These are phyloP conservation scores for Epinotia ramella DNA, from an alignment of 2,888 invertebrate genomes.

Conservation along the genomic window DNA sequence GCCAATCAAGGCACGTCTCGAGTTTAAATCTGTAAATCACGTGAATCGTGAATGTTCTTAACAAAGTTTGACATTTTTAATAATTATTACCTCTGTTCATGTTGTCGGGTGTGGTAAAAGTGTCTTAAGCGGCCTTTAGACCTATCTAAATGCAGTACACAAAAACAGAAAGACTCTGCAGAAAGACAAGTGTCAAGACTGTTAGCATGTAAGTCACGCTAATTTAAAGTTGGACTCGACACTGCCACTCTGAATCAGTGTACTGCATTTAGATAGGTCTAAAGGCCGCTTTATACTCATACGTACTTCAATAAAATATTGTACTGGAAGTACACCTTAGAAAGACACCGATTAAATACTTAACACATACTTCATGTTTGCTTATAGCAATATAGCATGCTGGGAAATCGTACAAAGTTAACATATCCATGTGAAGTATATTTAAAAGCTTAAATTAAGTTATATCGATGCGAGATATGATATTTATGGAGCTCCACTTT, in stretches of 20 bases:
- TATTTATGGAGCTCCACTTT: conserved; percentile 15
- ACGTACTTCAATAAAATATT: too few relatives aligned
- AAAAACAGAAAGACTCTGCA: too few relatives aligned
- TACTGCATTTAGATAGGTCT: too few relatives aligned
- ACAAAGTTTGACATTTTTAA: neutral
- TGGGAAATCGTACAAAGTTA: neutral
- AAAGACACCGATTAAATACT: neutral
- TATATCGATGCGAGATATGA: conserved; percentile 20
- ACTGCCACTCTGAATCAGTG: too few relatives aligned
- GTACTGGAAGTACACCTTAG: neutral
- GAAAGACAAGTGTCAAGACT: too few relatives aligned
- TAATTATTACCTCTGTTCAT: neutral
- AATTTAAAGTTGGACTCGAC: too few relatives aligned
- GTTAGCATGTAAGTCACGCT: too few relatives aligned
- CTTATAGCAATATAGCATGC: neutral
- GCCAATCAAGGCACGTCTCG: neutral
- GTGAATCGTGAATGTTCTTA: neutral
- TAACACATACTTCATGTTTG: neutral
- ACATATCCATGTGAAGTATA: conserved; percentile 12
- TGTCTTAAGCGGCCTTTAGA: too few relatives aligned
- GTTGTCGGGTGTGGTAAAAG: neutral
- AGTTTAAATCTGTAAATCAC: too few relatives aligned
- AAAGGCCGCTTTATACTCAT: too few relatives aligned
- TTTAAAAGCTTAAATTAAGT: conserved; percentile 24
- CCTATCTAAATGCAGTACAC: too few relatives aligned